phyloP scores from a whole-genome alignment of 1,140 invertebrate species.

The Eulimnadia texana region DNA sequence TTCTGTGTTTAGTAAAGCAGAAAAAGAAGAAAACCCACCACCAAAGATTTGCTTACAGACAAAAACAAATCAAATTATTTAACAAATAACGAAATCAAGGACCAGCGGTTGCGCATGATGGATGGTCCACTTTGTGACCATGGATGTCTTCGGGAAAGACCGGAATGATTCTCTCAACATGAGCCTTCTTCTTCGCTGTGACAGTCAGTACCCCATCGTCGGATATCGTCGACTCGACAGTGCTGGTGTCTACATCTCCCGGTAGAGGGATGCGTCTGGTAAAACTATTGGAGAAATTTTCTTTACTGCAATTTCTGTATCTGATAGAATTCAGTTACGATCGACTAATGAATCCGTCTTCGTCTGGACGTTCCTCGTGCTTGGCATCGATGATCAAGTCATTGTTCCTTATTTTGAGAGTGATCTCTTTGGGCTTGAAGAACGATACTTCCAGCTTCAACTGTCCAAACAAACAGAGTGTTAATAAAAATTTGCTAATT shows the following conservation, averaged over 20 bases:
- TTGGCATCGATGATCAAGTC: slow-evolving; percentile 61
- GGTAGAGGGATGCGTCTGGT: slow-evolving; percentile 6
- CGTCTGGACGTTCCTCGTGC: slow-evolving; percentile 65
- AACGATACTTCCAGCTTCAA: slow-evolving; percentile 68
- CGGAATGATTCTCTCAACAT: not conserved
- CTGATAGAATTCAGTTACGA: not conserved
- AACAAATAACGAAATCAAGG: no score
- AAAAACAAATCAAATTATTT: no score
- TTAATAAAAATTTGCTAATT: no score
- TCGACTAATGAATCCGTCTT: slow-evolving; percentile 39
- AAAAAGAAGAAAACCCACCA: no score
- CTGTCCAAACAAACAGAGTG: no score
- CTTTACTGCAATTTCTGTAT: no score
- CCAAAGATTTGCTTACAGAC: no score
- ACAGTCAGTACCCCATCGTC: slow-evolving; percentile 3
- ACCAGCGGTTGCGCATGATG: not conserved
- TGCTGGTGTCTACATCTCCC: not conserved
- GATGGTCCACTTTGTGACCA: slow-evolving; percentile 2
- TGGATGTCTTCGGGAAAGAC: slow-evolving; percentile 1
- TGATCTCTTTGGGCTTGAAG: slow-evolving; percentile 68
- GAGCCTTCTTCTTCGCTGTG: not conserved
- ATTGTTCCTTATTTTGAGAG: slow-evolving; percentile 71
- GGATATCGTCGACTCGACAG: not conserved
- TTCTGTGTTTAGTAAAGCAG: no score
- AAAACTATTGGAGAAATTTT: not conserved